Conservation (phyloP, 2,113 vertebrate genomes). For the Sisor rabdophorus region DNA sequence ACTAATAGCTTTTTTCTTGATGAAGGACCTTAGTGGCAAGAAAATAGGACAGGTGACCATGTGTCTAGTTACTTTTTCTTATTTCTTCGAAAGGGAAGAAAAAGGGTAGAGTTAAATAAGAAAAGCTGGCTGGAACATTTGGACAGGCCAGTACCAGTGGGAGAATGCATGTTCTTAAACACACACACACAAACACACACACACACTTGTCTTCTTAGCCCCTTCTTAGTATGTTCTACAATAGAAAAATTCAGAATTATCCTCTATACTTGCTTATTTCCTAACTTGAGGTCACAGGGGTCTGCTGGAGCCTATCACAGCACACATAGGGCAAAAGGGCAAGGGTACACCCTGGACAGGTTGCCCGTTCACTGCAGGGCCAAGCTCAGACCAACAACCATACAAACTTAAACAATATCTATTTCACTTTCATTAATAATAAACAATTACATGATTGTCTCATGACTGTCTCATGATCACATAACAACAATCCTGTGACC, state of each 20-base stretch:
- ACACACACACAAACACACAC: slow-evolving; percentile 19
- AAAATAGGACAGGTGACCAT: slow-evolving; percentile 42
- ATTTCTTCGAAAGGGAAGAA: slow-evolving; percentile 31
- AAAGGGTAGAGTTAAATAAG: slow-evolving; percentile 47
- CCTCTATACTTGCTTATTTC: too few relatives aligned
- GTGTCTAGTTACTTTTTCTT: slow-evolving; percentile 42
- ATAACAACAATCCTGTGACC: too few relatives aligned
- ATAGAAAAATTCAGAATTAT: background rate
- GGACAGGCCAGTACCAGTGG: slow-evolving; percentile 42
- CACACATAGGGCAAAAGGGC: too few relatives aligned
- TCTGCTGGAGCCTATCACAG: too few relatives aligned
- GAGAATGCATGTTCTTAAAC: slow-evolving; percentile 22
- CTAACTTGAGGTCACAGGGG: too few relatives aligned
- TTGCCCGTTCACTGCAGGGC: too few relatives aligned
- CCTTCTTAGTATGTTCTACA: background rate
- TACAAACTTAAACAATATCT: too few relatives aligned
- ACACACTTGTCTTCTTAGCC: background rate
- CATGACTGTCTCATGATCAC: too few relatives aligned
- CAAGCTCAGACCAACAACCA: too few relatives aligned
- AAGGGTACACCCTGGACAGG: too few relatives aligned
- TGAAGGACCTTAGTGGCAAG: slow-evolving; percentile 34
- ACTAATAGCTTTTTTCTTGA: slow-evolving; percentile 25
- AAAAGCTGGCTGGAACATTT: slow-evolving; percentile 38
- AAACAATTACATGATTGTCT: too few relatives aligned
- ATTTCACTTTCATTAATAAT: too few relatives aligned